These are phyloP conservation scores for Didymodactylos carnosus DNA, from an alignment of 2,888 invertebrate genomes.

Conservation along the genomic window DNA sequence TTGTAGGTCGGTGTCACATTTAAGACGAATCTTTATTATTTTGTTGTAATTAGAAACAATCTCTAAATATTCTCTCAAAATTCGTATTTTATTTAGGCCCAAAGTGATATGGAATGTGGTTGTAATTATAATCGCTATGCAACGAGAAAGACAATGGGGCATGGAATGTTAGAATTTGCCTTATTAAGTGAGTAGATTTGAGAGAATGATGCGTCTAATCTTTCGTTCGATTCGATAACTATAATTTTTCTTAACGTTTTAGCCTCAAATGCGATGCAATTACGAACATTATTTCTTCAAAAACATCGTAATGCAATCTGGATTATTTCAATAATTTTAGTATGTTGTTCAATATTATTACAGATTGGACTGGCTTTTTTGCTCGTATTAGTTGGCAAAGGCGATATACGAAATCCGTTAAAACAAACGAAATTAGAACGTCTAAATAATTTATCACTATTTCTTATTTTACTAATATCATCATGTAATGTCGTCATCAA, in stretches of 20 bases:
- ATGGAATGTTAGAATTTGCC: neutral
- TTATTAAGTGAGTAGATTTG: neutral
- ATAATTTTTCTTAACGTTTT: neutral
- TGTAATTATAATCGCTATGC: neutral
- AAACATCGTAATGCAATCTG: neutral
- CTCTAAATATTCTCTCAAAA: no score
- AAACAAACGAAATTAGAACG: neutral
- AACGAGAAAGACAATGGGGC: neutral
- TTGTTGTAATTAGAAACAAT: no score
- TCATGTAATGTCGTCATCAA: neutral
- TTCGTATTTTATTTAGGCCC: no score
- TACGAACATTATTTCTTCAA: neutral
- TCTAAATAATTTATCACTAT: neutral
- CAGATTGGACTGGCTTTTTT: neutral
- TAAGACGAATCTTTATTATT: no score
- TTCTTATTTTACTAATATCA: neutral
- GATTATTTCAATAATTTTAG: neutral
- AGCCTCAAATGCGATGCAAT: neutral
- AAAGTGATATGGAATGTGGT: no score
- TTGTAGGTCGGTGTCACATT: no score
- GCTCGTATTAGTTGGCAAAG: neutral
- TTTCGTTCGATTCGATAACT: neutral
- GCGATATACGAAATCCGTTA: neutral
- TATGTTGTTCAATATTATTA: neutral
- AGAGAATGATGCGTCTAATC: no score